A percentile compares a stretch with the other conserved stretches of the same genome.
Evolutionary conservation across 2,888 invertebrate genomes (phyloP).

Genomic region (Rotaria magnacalcarata): DNA sequence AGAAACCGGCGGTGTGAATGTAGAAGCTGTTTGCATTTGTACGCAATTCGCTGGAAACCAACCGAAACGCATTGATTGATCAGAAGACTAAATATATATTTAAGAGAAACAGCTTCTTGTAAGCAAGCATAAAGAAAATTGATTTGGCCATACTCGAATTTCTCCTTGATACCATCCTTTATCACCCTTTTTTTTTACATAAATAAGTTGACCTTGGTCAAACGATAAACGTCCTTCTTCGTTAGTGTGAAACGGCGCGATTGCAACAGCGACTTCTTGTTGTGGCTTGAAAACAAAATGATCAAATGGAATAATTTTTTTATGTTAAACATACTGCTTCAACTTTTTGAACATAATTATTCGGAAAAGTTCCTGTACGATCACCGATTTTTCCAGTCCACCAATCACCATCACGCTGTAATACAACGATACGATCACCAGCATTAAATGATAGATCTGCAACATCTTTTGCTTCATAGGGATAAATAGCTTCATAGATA

Average conservation of each 20-base stretch:
- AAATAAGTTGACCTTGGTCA: conserved; percentile 81
- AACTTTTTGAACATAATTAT: conserved; percentile 74
- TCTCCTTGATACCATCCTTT: conserved; percentile 99
- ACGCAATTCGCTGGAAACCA: conserved; percentile 99
- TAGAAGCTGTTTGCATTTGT: conserved; percentile 64
- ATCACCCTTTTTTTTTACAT: conserved; percentile 90
- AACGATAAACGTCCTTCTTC: conserved; percentile 85
- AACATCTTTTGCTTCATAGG: conserved; percentile 78
- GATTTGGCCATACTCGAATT: conserved; percentile 67
- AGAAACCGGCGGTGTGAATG: not conserved
- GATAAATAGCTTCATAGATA: conserved; percentile 76
- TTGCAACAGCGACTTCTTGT: not conserved
- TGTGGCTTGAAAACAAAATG: not conserved
- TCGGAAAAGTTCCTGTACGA: conserved; percentile 86
- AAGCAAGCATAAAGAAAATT: not conserved
- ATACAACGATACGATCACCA: conserved; percentile 79
- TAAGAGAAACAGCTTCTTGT: conserved; percentile 48
- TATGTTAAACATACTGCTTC: conserved; percentile 48
- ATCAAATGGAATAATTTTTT: not conserved
- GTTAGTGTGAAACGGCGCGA: conserved; percentile 73
- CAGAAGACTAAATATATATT: conserved; percentile 63
- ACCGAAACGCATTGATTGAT: conserved; percentile 83
- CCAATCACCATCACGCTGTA: conserved; percentile 90
- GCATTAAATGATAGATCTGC: conserved; percentile 83
- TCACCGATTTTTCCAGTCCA: conserved; percentile 87